These are phyloP conservation scores for Lasioglossum zephyrum DNA, from an alignment of 2,888 invertebrate genomes.

Conservation along the genomic window DNA sequence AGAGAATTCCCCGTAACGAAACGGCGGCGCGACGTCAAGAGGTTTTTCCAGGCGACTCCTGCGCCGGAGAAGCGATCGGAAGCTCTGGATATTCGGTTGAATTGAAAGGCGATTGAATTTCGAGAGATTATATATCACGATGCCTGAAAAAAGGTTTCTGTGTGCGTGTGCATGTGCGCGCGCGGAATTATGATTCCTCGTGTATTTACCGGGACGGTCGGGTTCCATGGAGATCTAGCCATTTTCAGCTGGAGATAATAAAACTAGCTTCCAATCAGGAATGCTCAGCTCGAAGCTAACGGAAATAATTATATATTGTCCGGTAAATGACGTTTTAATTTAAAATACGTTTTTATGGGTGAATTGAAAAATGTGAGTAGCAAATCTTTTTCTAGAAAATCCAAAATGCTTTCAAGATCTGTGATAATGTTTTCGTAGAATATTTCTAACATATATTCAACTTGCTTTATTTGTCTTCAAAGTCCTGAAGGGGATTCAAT, in stretches of 20 bases:
- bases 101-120: constrained; percentile 15
- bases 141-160: neutral
- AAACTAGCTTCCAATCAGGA: neutral
- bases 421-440: no score
- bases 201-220: neutral
- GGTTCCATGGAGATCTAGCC: neutral
- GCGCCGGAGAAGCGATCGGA: neutral
- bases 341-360: no score
- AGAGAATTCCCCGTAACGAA: constrained; percentile 14
- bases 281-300: neutral
- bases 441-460: no score
- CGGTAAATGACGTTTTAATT: no score
- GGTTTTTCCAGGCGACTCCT: neutral
- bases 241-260: neutral
- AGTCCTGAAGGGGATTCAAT: no score
- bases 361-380: no score
- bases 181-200: neutral
- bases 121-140: neutral
- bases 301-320: neutral
- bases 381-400: no score
- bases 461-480: no score
- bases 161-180: neutral
- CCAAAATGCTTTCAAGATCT: no score
- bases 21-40: neutral
- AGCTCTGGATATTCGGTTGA: neutral